Conservation (phyloP, 2,797 vertebrate genomes). For the Chloroceryle inda region DNA sequence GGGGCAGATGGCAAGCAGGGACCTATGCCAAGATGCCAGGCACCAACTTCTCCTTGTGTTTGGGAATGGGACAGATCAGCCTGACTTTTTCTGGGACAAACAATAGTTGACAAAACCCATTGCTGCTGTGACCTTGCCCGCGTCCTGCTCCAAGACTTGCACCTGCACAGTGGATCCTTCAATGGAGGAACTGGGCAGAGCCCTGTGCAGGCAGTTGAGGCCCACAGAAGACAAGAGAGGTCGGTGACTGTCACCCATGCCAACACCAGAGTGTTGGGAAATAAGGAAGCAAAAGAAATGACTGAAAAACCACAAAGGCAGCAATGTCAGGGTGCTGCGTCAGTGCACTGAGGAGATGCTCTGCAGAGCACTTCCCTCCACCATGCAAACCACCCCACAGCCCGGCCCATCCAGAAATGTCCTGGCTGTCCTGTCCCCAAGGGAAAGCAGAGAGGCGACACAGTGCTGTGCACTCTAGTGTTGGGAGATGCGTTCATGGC, state of each 20-base stretch:
- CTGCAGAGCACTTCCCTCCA: neutral
- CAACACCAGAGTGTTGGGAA: neutral
- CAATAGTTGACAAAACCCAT: rapidly evolving
- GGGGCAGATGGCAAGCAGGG: neutral
- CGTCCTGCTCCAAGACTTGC: neutral
- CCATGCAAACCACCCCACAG: neutral
- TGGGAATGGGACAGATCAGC: neutral
- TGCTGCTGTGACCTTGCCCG: rapidly evolving
- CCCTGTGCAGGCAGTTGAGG: rapidly evolving
- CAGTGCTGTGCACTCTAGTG: rapidly evolving
- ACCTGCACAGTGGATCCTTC: no score
- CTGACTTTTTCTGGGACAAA: neutral
- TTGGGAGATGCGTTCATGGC: rapidly evolving
- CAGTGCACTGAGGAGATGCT: neutral
- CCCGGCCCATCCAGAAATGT: neutral
- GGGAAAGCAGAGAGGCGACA: neutral
- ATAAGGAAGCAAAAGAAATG: slow-evolving; percentile 43
- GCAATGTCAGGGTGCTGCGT: neutral
- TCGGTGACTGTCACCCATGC: neutral
- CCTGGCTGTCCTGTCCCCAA: neutral
- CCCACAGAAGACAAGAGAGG: neutral
- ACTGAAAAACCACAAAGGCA: neutral
- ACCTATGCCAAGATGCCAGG: neutral
- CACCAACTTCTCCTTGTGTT: neutral
- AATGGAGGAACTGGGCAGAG: rapidly evolving